A percentile compares a stretch with the other conserved stretches of the same genome.
Conservation (phyloP, 2,888 invertebrate species). For the Macrosiphum euphorbiae region DNA sequence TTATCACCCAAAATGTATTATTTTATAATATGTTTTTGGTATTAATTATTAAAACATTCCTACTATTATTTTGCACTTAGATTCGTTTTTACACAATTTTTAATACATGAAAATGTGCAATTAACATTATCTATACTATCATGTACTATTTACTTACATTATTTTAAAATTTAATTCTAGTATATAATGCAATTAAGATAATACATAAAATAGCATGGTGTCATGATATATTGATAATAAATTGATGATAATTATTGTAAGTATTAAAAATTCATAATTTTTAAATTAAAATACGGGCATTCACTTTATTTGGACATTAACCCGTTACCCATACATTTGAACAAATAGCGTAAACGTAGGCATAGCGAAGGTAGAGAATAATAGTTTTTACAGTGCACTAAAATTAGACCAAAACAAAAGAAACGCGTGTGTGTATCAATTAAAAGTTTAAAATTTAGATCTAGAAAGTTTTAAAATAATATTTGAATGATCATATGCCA, state of each 20-base stretch:
- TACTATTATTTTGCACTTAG: background rate
- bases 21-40: background rate
- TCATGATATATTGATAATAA: too few species aligned
- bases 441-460: conserved; percentile 44
- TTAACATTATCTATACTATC: too few species aligned
- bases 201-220: background rate
- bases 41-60: background rate
- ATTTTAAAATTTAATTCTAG: background rate
- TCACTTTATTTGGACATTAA: background rate
- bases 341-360: background rate
- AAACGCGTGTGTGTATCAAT: conserved; percentile 46
- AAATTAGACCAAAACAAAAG: conserved; percentile 56
- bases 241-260: background rate
- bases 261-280: background rate
- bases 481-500: conserved; percentile 8
- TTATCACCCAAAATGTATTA: background rate
- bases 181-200: background rate
- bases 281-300: background rate
- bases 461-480: conserved; percentile 55
- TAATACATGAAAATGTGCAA: background rate
- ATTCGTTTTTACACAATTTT: background rate
- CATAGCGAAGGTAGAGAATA: background rate
- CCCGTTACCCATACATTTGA: background rate
- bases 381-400: background rate
- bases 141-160: too few species aligned